These are phyloP conservation scores for Drosophila navojoa DNA, from an alignment of 1,140 invertebrate species.

Conservation along the genomic window DNA sequence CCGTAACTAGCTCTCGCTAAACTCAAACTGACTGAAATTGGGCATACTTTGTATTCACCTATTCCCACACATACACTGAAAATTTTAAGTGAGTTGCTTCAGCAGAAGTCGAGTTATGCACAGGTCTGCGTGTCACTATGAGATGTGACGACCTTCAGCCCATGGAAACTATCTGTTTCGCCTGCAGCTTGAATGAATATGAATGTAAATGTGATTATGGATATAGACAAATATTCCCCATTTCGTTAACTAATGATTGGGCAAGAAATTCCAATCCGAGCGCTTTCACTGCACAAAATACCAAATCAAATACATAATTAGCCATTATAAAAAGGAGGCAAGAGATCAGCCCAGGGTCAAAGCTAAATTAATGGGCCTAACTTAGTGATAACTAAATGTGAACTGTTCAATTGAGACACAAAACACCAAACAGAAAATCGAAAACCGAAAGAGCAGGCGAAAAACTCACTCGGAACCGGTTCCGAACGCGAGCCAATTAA, in stretches of 20 bases:
- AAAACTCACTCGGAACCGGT: conserved; percentile 44
- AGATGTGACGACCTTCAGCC: conserved; percentile 10
- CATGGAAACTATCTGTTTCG: background rate
- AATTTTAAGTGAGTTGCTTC: background rate
- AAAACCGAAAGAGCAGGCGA: conserved; percentile 1
- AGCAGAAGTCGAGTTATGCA: conserved; percentile 8
- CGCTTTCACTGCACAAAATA: conserved; percentile 39
- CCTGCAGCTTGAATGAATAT: conserved; percentile 9
- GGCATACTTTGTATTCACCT: no score
- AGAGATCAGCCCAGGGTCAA: conserved; percentile 29
- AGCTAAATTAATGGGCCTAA: conserved; percentile 59
- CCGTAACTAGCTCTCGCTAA: no score
- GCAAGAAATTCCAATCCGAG: conserved; percentile 8
- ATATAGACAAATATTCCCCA: background rate
- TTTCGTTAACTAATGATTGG: conserved; percentile 24
- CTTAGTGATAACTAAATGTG: conserved; percentile 76
- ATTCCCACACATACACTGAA: no score
- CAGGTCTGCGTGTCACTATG: no score
- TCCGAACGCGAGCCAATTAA: conserved; percentile 56
- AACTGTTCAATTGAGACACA: conserved; percentile 52
- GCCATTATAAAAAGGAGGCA: background rate
- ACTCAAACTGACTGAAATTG: no score
- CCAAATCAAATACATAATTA: background rate
- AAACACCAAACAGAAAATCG: conserved; percentile 4
- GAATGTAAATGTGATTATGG: background rate